Percentiles rank a stretch among this genome's conserved stretches.
Evolutionary conservation across 2,113 vertebrate species (phyloP).

Genomic region (Myrmecophaga tridactyla): DNA sequence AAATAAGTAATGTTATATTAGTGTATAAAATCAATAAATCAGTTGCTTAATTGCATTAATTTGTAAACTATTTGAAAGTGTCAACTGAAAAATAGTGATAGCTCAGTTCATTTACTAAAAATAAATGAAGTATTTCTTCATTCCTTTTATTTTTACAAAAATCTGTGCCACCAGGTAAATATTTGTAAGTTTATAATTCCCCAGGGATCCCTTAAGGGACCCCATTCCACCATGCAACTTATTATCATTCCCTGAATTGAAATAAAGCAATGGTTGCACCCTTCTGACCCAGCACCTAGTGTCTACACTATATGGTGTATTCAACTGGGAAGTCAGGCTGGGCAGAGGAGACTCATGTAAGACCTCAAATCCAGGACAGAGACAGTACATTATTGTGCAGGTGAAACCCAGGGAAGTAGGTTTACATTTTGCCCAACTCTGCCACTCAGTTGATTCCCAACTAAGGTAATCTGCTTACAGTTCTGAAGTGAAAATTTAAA

Average conservation of each 20-base stretch:
- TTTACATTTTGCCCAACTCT: not conserved
- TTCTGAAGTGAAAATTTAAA: not conserved
- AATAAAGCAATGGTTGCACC: not conserved
- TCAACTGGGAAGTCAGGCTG: not conserved
- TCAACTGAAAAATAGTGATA: not conserved
- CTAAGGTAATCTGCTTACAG: not conserved
- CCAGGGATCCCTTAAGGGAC: not conserved
- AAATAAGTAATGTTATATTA: not conserved
- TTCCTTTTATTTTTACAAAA: not conserved
- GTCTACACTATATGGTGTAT: not conserved
- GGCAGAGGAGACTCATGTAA: not conserved
- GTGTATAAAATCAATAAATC: not conserved
- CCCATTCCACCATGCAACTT: not conserved
- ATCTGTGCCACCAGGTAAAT: not conserved
- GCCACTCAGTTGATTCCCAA: not conserved
- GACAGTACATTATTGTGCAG: not conserved
- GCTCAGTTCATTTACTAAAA: not conserved
- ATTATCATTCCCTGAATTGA: not conserved
- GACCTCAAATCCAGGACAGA: not conserved
- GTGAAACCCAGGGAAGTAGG: rapidly evolving
- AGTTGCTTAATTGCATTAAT: not conserved
- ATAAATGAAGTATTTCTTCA: not conserved
- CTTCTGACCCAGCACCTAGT: not conserved
- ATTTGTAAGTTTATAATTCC: not conserved
- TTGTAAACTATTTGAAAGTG: not conserved